These are phyloP conservation scores for Leguminivora glycinivorella DNA, from an alignment of 1,140 invertebrate genomes.

Conservation along the genomic window DNA sequence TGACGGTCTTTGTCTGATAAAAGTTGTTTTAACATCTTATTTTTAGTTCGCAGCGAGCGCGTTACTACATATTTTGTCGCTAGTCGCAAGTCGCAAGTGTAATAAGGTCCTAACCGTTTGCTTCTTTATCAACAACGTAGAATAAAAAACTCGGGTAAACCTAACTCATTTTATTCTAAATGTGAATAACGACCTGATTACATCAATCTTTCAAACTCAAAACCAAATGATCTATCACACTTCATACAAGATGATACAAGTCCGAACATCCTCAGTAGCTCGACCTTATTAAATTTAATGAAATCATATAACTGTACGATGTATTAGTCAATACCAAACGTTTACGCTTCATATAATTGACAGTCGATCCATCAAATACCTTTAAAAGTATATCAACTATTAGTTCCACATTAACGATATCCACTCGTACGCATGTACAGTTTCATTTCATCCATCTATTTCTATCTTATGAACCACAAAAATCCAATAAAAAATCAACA, in stretches of 20 bases:
- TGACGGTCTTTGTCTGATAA: no score
- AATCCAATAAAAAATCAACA: neutral
- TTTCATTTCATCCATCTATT: slow-evolving; percentile 7
- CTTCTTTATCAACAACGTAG: no score
- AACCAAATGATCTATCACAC: neutral
- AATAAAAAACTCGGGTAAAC: no score
- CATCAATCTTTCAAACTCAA: neutral
- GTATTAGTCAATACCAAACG: slow-evolving; percentile 17
- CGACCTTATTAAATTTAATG: slow-evolving; percentile 22
- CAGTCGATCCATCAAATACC: neutral
- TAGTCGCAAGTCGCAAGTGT: no score
- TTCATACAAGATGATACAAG: neutral
- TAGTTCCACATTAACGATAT: slow-evolving; percentile 28
- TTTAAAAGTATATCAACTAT: slow-evolving; percentile 21
- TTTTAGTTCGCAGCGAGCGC: no score
- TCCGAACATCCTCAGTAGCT: neutral
- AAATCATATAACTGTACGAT: slow-evolving; percentile 19
- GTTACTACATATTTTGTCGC: no score
- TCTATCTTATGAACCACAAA: neutral
- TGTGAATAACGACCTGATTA: neutral
- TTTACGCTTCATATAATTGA: slow-evolving; percentile 26
- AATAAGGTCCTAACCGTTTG: no score
- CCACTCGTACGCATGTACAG: slow-evolving; percentile 22
- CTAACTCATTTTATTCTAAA: no score
- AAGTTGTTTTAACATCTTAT: no score